A percentile compares a stretch with the other conserved stretches of the same genome.
Evolutionary conservation across 2,888 invertebrate species (phyloP).

Genomic region (Epirrhoe alternata): DNA sequence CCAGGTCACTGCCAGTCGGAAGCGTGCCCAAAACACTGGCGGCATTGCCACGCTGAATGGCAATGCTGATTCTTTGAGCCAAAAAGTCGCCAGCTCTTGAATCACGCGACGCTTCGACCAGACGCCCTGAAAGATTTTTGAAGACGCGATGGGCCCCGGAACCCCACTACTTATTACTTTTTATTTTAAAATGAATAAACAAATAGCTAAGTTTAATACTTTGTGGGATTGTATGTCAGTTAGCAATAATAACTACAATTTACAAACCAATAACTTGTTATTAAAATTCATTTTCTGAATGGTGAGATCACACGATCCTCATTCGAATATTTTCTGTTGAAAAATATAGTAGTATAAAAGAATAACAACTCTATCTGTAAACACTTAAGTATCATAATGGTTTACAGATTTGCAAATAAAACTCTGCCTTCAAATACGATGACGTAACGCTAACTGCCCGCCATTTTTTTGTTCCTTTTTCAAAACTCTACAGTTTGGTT

Average conservation of each 20-base stretch:
- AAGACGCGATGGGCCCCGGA: no score
- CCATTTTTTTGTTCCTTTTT: slow-evolving; percentile 32
- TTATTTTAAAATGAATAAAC: not conserved
- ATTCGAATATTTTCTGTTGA: slow-evolving; percentile 3
- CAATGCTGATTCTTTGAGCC: no score
- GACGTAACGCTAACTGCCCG: slow-evolving; percentile 35
- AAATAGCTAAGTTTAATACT: slow-evolving; percentile 1
- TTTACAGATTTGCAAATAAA: slow-evolving; percentile 1
- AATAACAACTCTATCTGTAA: slow-evolving; percentile 1
- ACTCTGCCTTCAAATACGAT: slow-evolving; percentile 16
- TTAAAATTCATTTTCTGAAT: slow-evolving; percentile 23
- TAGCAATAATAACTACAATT: slow-evolving; percentile 12
- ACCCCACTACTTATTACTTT: no score
- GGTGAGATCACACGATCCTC: slow-evolving; percentile 24
- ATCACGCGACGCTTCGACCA: no score
- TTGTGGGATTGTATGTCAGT: not conserved
- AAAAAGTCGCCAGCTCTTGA: no score
- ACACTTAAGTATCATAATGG: not conserved
- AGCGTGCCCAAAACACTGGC: no score
- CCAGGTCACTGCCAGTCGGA: no score
- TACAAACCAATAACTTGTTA: slow-evolving; percentile 14
- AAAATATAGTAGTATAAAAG: not conserved
- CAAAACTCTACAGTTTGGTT: slow-evolving; percentile 32
- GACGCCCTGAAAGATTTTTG: no score
- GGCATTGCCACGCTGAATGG: no score